Base-by-base conservation (phyloP, 2,888 invertebrate genomes). In the Sinopyrophorus schimmeli region DNA sequence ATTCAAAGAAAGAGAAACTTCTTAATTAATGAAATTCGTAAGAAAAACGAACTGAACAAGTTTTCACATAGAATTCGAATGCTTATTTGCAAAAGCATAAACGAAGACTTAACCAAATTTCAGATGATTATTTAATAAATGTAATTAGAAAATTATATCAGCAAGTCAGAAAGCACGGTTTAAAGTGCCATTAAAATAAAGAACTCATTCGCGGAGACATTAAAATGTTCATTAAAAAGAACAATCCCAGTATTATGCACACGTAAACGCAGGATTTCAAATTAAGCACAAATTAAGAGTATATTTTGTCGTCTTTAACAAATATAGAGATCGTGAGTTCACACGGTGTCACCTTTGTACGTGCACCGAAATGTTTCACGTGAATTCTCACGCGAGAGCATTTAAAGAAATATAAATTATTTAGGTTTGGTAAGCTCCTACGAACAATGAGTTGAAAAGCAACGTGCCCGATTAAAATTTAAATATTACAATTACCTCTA, bases 1-100 rank as follows among this genome's bases (percentile, higher is more conserved):
- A 72, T 41, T 37, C 24, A 21, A 40, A 46, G 31, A 48, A 35
- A 48, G 24, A 28, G 32, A 47, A 35, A 47, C 30, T 26, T 42
- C 20, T 34, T 35, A 35, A 35, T 35, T 35, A 35, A 35, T 35
- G 35, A 24, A 35, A 35, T 24, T 35, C 35, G 21, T 16, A 24
- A 16, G 23, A 35, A 35, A 32, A 20, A 23, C 34, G 34, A 24
- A 12, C n/a, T n/a, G n/a, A n/a, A n/a, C n/a, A n/a, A n/a, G n/a
- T n/a, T n/a, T n/a, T n/a, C n/a, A n/a, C n/a, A n/a, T n/a, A n/a
- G n/a, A n/a, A n/a, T n/a, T n/a, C n/a, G n/a, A n/a, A n/a, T n/a
- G n/a, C n/a, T n/a, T n/a, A n/a, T n/a, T n/a, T n/a, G n/a, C n/a
- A n/a, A n/a, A n/a, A n/a, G n/a, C n/a, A n/a, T n/a, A n/a, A n/a